Evolutionary conservation across 2,888 invertebrate species (phyloP).

Genomic region (Drosophila nr. perissopoda): DNA sequence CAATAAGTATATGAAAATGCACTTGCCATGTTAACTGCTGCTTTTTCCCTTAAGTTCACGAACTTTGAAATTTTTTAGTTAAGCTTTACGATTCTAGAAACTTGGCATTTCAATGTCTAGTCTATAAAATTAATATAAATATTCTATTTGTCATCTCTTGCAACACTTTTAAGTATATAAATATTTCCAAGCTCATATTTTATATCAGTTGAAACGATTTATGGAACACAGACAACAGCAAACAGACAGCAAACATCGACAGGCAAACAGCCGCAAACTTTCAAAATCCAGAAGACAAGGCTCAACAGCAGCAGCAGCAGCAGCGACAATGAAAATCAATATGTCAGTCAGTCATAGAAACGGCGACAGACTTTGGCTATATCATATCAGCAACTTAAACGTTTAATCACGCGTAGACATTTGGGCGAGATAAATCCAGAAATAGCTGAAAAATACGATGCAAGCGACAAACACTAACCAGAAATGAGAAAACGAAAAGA

Average conservation of each 20-base stretch:
- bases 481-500: conserved; percentile 15
- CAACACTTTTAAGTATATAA: not conserved
- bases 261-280: conserved; percentile 38
- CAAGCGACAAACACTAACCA: conserved; percentile 7
- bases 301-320: conserved; percentile 16
- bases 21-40: not conserved
- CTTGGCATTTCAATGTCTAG: not conserved
- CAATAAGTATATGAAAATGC: not conserved
- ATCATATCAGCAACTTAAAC: conserved; percentile 77
- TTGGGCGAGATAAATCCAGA: conserved; percentile 66
- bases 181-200: conserved; percentile 26
- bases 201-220: conserved; percentile 46
- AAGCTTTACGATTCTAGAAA: not conserved
- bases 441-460: conserved; percentile 22
- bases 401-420: conserved; percentile 79
- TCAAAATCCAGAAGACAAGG: conserved; percentile 47
- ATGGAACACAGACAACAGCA: conserved; percentile 40
- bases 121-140: not conserved
- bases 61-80: not conserved
- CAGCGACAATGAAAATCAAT: conserved; percentile 55
- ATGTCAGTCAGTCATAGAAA: conserved; percentile 45
- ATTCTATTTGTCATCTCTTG: not conserved
- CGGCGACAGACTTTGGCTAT: conserved; percentile 54
- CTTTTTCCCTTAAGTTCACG: not conserved
- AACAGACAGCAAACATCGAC: conserved; percentile 58